Evolutionary conservation across 1,140 invertebrate genomes (phyloP).

Genomic region (Solenopsis invicta): DNA sequence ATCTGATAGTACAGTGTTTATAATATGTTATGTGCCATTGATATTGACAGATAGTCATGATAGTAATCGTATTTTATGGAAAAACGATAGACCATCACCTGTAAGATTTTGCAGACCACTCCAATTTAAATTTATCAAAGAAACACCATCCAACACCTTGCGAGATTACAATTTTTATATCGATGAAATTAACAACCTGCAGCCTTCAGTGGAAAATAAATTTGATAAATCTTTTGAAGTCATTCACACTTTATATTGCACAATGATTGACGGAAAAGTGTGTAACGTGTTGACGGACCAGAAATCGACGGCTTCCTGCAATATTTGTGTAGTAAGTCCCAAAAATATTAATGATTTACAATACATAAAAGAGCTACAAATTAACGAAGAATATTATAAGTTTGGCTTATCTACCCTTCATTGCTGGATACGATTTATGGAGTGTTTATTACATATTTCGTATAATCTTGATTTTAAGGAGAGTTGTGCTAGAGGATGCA

Average conservation of each 20-base stretch:
- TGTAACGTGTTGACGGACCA: slow-evolving; percentile 53
- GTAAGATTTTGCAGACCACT: slow-evolving; percentile 40
- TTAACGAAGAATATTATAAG: too few relatives aligned
- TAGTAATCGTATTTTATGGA: too few relatives aligned
- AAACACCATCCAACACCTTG: slow-evolving; percentile 33
- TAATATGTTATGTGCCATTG: too few relatives aligned
- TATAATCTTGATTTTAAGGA: slow-evolving; percentile 36
- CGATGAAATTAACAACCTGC: slow-evolving; percentile 26
- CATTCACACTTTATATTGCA: slow-evolving; percentile 53
- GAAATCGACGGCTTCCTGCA: slow-evolving; percentile 52
- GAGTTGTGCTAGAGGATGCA: slow-evolving; percentile 13
- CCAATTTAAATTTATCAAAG: slow-evolving; percentile 60
- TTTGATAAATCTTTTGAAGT: slow-evolving; percentile 23
- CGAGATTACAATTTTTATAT: slow-evolving; percentile 48
- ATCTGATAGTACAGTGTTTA: too few relatives aligned
- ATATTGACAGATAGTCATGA: too few relatives aligned
- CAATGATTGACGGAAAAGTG: slow-evolving; percentile 63
- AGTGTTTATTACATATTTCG: slow-evolving; percentile 27
- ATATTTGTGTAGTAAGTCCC: slow-evolving; percentile 61
- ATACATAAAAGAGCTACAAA: slow-evolving; percentile 29
- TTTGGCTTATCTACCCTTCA: slow-evolving; percentile 35
- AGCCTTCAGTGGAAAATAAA: slow-evolving; percentile 44
- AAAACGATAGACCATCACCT: too few relatives aligned
- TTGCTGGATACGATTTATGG: slow-evolving; percentile 51
- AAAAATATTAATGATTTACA: slow-evolving; percentile 58